phyloP scores from a whole-genome alignment of 2,797 vertebrate species.

The Trachurus trachurus region DNA sequence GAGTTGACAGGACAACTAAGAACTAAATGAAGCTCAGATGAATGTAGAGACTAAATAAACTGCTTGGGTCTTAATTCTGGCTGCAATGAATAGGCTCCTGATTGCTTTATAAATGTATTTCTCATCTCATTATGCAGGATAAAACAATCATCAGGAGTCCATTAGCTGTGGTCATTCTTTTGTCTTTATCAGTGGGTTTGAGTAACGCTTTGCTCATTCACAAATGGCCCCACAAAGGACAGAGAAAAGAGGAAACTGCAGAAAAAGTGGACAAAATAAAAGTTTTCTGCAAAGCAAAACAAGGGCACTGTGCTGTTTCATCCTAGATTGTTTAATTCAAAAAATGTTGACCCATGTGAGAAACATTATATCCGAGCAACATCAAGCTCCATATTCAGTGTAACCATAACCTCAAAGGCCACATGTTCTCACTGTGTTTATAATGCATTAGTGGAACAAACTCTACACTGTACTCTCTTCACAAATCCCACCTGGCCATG shows the following conservation, averaged over 20 bases:
- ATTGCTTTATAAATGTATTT: slow-evolving; percentile 53
- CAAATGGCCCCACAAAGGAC: slow-evolving; percentile 50
- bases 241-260: slow-evolving; percentile 17
- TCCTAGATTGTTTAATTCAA: slow-evolving; percentile 82
- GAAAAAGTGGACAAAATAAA: slow-evolving; percentile 50
- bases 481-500: slow-evolving; percentile 85
- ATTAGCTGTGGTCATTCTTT: slow-evolving; percentile 51
- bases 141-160: slow-evolving; percentile 66
- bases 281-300: slow-evolving; percentile 62
- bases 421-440: slow-evolving; percentile 81
- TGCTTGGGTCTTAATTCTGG: slow-evolving; percentile 40
- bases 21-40: slow-evolving; percentile 60
- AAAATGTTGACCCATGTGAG: slow-evolving; percentile 83
- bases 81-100: slow-evolving; percentile 39
- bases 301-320: slow-evolving; percentile 74
- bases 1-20: slow-evolving; percentile 62
- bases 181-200: slow-evolving; percentile 60
- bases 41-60: slow-evolving; percentile 60
- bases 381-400: slow-evolving; percentile 80
- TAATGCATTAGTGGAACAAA: slow-evolving; percentile 88
- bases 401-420: slow-evolving; percentile 85
- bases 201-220: slow-evolving; percentile 65
- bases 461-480: slow-evolving; percentile 87
- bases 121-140: slow-evolving; percentile 48
- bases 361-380: slow-evolving; percentile 82